These are phyloP conservation scores for Holothuria leucospilota DNA, from an alignment of 53 echinoderm and acorn worm genomes.

Conservation along the genomic window DNA sequence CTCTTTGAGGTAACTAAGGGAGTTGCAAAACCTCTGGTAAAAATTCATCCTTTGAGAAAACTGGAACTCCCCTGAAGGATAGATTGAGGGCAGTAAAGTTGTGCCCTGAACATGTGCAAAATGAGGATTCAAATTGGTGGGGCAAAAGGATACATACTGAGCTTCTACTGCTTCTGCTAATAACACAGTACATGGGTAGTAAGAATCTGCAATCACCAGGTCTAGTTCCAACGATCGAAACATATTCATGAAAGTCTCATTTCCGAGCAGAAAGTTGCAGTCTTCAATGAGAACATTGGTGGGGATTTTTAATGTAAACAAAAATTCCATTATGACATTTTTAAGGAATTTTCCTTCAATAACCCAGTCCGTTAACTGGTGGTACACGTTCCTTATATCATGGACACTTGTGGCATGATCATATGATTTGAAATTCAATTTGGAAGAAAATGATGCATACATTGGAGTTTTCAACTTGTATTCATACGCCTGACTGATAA, in stretches of 20 bases:
- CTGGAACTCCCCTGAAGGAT: conserved; percentile 33
- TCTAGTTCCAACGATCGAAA: conserved; percentile 25
- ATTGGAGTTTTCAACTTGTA: conserved; percentile 44
- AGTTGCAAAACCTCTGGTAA: conserved; percentile 28
- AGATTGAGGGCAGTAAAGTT: conserved; percentile 44
- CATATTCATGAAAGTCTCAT: conserved; percentile 45
- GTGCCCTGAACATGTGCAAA: conserved; percentile 49
- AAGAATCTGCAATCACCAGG: conserved; percentile 36
- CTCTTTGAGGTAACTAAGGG: conserved; percentile 35
- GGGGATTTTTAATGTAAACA: conserved; percentile 26
- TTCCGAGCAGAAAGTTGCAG: conserved; percentile 31
- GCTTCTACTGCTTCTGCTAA: conserved; percentile 37
- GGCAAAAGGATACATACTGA: conserved; percentile 38
- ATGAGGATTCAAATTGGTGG: conserved; percentile 43
- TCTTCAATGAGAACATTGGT: conserved; percentile 44
- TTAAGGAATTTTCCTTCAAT: conserved; percentile 39
- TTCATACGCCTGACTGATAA: conserved; percentile 33
- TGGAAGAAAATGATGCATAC: conserved; percentile 14
- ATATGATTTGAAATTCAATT: conserved; percentile 20
- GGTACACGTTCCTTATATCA: conserved; percentile 29
- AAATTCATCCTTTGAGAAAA: conserved; percentile 48
- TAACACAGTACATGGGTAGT: conserved; percentile 37
- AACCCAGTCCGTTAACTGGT: conserved; percentile 52
- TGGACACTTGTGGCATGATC: conserved; percentile 43
- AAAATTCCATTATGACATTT: conserved; percentile 40